Base-by-base conservation (phyloP, 1,140 invertebrate genomes). In the Scaptomyza graminum region DNA sequence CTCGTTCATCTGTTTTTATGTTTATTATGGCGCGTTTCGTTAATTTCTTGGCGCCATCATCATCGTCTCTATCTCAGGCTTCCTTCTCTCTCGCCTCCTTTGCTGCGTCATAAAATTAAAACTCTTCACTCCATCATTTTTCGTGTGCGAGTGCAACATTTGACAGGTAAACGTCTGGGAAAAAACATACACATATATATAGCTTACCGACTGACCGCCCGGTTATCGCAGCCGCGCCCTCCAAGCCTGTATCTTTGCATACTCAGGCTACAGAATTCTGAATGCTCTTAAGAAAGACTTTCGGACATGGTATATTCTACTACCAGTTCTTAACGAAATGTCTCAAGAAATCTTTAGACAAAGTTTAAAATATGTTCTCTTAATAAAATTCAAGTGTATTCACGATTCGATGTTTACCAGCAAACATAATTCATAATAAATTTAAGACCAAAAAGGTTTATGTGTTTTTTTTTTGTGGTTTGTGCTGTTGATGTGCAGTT, bases 81-180 rank as follows among this genome's bases (percentile, higher is more conserved):
- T 61, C 56, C 61, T 15, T 43, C 52, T 46, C 52, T 41, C 44
- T 57, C 39, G n/a, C 11, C 75, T 77, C 69, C 81, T 85, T 85
- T 87, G 82, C 82, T 82, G 82, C 83, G 82, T 87, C 82, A 87
- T 87, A 87, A 82, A 87, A 87, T 82, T 82, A 88, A 87, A 87
- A 87, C 82, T 87, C 82, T 87, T 87, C 82, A 87, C 82, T 87
- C 83, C 82, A 87, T 87, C 83, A 87, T 87, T 87, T 57, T 87
- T 87, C 82, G 83, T 88, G 75, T 62, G 78, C 82, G 82, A 87
- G 82, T 87, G 82, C 83, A 87, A 87, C 82, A 87, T 87, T 87
- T 87, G 82, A 87, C 82, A 87, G 82, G 82, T 87, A 87, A 87
- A 82, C 81, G 82, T 87, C 82, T 87, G 82, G 83, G 82, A 82